Percentiles rank a stretch among this genome's conserved stretches.
phyloP scores from a whole-genome alignment of 2,888 invertebrate genomes.

The Anthoptus insignis region DNA sequence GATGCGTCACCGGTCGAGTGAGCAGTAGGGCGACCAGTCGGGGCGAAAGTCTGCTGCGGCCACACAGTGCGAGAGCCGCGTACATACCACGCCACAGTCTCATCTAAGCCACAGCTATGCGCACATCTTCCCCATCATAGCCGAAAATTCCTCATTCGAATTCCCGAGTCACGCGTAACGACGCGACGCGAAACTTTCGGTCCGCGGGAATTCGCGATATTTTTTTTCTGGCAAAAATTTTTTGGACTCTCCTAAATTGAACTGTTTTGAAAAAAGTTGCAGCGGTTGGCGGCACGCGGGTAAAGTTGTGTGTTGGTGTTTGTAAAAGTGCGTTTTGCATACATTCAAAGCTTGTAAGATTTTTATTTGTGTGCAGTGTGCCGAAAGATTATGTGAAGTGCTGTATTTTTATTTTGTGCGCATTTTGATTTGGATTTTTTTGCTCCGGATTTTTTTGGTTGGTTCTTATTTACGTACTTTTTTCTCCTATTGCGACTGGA shows the following conservation, averaged over 20 bases:
- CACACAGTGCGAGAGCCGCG: slow-evolving; percentile 78
- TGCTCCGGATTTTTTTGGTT: slow-evolving; percentile 83
- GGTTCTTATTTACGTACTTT: slow-evolving; percentile 69
- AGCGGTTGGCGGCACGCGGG: slow-evolving; percentile 80
- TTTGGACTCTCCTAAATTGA: slow-evolving; percentile 57
- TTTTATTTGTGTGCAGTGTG: slow-evolving; percentile 77
- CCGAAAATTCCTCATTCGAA: slow-evolving; percentile 76
- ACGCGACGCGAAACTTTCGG: slow-evolving; percentile 74
- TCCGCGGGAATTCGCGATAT: slow-evolving; percentile 59
- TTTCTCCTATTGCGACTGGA: slow-evolving; percentile 31
- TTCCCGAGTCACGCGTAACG: slow-evolving; percentile 70
- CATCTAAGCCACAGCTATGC: slow-evolving; percentile 86
- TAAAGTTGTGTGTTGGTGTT: slow-evolving; percentile 82
- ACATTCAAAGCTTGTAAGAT: slow-evolving; percentile 75
- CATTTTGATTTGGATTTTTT: slow-evolving; percentile 84
- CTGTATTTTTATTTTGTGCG: slow-evolving; percentile 80
- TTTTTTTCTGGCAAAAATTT: slow-evolving; percentile 54
- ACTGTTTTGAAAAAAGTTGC: slow-evolving; percentile 62
- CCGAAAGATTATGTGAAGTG: slow-evolving; percentile 81
- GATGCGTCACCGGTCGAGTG: slow-evolving; percentile 79
- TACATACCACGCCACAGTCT: slow-evolving; percentile 80
- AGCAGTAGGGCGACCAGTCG: slow-evolving; percentile 85
- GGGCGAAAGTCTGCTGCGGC: slow-evolving; percentile 83
- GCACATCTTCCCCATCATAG: slow-evolving; percentile 84
- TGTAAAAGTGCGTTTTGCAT: slow-evolving; percentile 74